Conservation (phyloP, 2,113 vertebrate genomes). For the Cyanoramphus novaezelandiae region DNA sequence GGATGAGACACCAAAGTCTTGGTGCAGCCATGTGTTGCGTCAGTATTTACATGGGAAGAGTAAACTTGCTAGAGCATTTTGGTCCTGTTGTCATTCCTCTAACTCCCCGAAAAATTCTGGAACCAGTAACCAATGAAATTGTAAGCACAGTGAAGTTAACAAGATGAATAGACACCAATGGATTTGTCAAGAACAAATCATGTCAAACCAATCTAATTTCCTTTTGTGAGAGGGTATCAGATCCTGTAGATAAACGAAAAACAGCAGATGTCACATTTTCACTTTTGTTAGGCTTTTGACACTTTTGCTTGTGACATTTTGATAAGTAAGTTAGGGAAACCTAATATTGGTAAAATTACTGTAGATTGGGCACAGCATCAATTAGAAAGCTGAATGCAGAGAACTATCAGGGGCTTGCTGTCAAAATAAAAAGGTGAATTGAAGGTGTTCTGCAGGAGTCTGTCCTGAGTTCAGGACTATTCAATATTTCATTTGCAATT, state of each 20-base stretch:
- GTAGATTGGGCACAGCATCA: background rate
- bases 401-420: background rate
- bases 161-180: background rate
- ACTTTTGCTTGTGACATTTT: background rate
- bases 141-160: background rate
- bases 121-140: background rate
- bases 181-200: background rate
- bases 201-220: background rate
- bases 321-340: background rate
- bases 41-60: background rate
- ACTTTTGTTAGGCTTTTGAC: background rate
- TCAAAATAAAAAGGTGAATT: background rate
- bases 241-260: background rate
- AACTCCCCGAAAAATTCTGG: background rate
- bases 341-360: background rate
- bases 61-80: background rate
- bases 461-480: background rate
- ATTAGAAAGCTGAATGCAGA: background rate
- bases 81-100: background rate
- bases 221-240: background rate
- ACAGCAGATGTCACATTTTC: constrained; percentile 6
- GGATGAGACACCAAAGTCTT: background rate
- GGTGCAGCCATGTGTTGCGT: background rate
- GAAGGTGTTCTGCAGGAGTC: background rate
- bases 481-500: background rate